Evolutionary conservation across 2,797 vertebrate species (phyloP).

Genomic region (Phaenicophaeus curvirostris): DNA sequence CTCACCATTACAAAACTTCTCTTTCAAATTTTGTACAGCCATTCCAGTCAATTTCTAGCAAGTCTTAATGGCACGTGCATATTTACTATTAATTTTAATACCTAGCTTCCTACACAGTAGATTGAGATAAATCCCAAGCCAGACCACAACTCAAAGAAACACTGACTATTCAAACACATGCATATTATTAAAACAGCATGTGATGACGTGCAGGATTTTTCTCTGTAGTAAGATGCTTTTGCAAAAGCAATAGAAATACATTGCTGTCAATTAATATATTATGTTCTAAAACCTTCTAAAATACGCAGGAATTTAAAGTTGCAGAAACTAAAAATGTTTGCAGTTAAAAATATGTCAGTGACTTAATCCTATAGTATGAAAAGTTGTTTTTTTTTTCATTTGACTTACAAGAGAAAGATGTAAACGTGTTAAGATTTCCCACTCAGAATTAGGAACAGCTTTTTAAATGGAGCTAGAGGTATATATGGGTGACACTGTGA

Average conservation of each 20-base stretch:
- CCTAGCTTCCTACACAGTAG: not conserved
- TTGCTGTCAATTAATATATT: not conserved
- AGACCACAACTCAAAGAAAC: not conserved
- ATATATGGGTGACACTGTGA: not conserved
- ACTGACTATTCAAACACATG: not conserved
- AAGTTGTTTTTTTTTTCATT: not conserved
- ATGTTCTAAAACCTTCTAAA: not conserved
- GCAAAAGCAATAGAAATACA: not conserved
- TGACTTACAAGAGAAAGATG: not conserved
- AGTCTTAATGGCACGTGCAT: not conserved
- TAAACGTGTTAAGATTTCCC: not conserved
- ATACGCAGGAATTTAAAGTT: not conserved
- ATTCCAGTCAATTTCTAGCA: not conserved
- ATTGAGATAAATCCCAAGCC: not conserved
- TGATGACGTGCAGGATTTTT: not conserved
- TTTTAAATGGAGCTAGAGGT: not conserved
- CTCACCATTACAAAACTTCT: not conserved
- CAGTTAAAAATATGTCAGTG: not conserved
- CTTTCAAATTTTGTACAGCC: not conserved
- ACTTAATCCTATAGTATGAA: not conserved
- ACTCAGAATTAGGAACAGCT: not conserved
- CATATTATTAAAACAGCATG: not conserved
- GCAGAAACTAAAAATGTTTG: not conserved
- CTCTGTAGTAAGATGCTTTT: not conserved
- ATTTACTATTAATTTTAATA: slow-evolving; percentile 27